phyloP scores from a whole-genome alignment of 2,113 vertebrate species.

The Chunga burmeisteri region DNA sequence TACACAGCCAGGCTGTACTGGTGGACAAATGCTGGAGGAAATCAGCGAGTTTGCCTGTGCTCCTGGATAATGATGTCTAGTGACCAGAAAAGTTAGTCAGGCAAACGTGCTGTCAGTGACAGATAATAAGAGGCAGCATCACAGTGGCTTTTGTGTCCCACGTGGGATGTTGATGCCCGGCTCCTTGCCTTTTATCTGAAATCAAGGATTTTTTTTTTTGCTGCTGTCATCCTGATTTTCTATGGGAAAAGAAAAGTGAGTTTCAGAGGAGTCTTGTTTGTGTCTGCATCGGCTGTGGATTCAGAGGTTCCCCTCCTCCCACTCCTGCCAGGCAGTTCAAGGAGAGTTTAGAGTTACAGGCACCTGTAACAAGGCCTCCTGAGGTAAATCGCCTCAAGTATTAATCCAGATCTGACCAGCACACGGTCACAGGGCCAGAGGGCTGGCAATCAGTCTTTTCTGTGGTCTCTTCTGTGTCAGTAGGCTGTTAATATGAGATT shows the following conservation, averaged over 20 bases:
- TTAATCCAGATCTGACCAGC: constrained; percentile 61
- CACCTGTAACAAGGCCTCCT: constrained; percentile 41
- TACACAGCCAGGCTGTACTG: rapidly evolving
- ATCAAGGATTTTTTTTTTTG: neutral
- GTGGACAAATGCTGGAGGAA: neutral
- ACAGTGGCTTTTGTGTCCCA: neutral
- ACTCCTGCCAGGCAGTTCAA: neutral
- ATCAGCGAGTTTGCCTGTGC: rapidly evolving
- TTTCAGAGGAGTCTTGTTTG: neutral
- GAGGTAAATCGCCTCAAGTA: constrained; percentile 60
- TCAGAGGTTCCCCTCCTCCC: neutral
- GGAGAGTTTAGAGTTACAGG: constrained; percentile 39
- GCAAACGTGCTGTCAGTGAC: neutral
- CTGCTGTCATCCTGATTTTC: neutral
- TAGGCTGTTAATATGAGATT: constrained; percentile 57
- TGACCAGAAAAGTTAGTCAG: neutral
- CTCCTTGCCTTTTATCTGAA: neutral
- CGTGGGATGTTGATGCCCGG: neutral
- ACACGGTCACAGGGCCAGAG: constrained; percentile 48
- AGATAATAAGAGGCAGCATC: neutral
- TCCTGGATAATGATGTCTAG: neutral
- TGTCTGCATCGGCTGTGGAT: neutral
- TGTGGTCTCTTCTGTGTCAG: constrained; percentile 51
- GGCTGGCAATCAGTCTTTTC: constrained; percentile 24
- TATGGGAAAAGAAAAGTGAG: neutral